Evolutionary conservation across 2,888 invertebrate species (phyloP), one percentile per base, ranked within the genome.

Genomic region (Cheilosia scutellata): DNA sequence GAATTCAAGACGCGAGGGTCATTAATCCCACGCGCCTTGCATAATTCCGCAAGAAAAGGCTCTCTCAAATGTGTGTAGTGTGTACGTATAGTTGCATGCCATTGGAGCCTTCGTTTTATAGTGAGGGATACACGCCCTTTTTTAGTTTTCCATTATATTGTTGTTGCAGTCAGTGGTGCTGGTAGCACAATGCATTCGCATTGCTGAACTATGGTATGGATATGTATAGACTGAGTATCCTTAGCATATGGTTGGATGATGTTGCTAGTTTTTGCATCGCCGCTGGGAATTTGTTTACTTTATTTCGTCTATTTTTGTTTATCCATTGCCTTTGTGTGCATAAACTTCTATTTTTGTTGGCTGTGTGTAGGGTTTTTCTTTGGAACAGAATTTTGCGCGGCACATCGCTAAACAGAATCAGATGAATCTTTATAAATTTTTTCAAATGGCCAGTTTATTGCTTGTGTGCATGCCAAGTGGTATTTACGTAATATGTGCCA

Each of bases 41-140:
- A 79, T 84, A 84, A 79, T 75, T 37, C 37, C 60, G 27, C 31
- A 42, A 49, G 27, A 20, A 37, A 42, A n/a, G 29, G 13, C 57
- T 68, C 49, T 63, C 33, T 47, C 62, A 40, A 57, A 58, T 33
- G 57, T 74, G 76, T 49, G 65, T 47, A 47, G 2, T 37, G 3
- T 37, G 33, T 55, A 37, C 42, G 11, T 16, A 29, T 25, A 62
- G 60, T 55, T 80, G 80, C 84, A 82, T 82, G 76, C 57, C 51
- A 44, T 65, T 55, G 74, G 75, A 57, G 57, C 47, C 53, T 60
- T 80, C 42, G 25, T 62, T 66, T 72, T 62, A 53, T 66, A 58
- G 51, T 40, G 51, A 74, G 76, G 86, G 82, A 86, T 86, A 86
- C 86, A 86, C 86, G 86, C 86, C 86, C 86, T 86, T 86, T 86